phyloP scores from a whole-genome alignment of 2,797 vertebrate genomes.

The Hafferia zeledoni region DNA sequence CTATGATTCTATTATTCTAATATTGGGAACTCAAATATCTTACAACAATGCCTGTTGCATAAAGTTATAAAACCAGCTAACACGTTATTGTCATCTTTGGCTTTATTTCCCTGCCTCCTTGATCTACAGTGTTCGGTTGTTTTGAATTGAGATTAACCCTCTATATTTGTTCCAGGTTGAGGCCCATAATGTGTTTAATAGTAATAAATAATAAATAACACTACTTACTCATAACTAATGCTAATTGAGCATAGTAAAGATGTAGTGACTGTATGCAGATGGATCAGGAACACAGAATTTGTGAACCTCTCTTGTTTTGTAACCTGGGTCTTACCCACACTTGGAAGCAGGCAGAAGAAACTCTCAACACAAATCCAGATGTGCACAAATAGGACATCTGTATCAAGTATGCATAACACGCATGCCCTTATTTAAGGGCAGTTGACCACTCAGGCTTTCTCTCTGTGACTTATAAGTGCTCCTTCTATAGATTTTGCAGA shows the following conservation, averaged over 20 bases:
- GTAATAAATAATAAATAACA: background rate
- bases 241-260: background rate
- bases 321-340: background rate
- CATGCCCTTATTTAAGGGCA: background rate
- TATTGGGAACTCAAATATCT: background rate
- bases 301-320: background rate
- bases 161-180: background rate
- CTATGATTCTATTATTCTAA: background rate
- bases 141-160: background rate
- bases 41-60: background rate
- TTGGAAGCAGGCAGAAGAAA: background rate
- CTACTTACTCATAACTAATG: background rate
- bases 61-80: background rate
- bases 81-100: background rate
- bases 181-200: fast-evolving
- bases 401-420: background rate
- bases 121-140: background rate
- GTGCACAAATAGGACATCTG: background rate
- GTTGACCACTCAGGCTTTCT: background rate
- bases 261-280: background rate
- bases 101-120: background rate
- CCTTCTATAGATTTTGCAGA: background rate
- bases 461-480: background rate
- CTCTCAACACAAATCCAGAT: background rate
- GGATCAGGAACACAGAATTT: background rate